Conservation (phyloP, 2,113 vertebrate genomes). For the Phasianus colchicus region DNA sequence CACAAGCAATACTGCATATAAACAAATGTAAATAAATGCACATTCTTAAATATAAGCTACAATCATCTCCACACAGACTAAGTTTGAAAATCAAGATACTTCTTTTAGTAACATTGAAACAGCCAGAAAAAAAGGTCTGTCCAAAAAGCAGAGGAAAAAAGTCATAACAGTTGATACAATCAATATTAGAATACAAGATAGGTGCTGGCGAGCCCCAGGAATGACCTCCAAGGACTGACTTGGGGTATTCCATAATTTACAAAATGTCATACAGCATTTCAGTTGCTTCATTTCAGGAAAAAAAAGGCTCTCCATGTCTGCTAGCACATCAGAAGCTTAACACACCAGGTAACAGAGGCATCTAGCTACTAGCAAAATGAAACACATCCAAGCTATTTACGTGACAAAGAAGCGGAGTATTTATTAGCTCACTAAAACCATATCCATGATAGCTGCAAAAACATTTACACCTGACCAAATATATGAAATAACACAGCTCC, state of each 20-base stretch:
- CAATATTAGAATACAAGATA: not conserved
- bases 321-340: not conserved
- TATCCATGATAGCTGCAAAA: not conserved
- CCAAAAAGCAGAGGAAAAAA: not conserved
- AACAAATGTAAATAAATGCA: not conserved
- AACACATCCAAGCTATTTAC: not conserved
- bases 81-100: not conserved
- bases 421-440: not conserved
- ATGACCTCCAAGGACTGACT: not conserved
- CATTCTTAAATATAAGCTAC: rapidly evolving
- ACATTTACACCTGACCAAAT: not conserved
- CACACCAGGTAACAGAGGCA: not conserved
- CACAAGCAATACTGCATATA: not conserved
- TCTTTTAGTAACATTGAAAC: not conserved
- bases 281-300: not conserved
- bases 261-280: not conserved
- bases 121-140: not conserved
- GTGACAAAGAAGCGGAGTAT: not conserved
- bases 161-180: not conserved
- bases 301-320: not conserved
- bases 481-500: not conserved
- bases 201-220: not conserved
- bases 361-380: not conserved
- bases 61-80: not conserved
- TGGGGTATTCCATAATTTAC: rapidly evolving